Evolutionary conservation across 2,888 invertebrate genomes (phyloP).

Genomic region (Drosophila prolongata): DNA sequence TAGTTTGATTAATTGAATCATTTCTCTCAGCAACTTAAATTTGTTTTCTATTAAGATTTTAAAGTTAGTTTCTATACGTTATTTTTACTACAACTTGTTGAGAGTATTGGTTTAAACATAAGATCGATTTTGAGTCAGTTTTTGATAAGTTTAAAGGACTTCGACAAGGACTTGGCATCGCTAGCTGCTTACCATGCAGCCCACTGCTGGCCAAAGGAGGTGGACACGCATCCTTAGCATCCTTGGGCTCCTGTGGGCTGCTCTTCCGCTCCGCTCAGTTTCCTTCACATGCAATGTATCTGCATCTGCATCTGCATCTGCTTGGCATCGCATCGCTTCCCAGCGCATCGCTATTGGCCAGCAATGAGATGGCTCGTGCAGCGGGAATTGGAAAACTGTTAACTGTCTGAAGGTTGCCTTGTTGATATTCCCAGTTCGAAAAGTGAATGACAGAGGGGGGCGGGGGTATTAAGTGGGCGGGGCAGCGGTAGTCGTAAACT

Average conservation of each 20-base stretch:
- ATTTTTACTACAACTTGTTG: too few species aligned
- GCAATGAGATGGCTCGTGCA: slow-evolving; percentile 54
- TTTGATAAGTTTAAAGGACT: too few species aligned
- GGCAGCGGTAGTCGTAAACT: slow-evolving; percentile 26
- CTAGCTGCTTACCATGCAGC: neutral
- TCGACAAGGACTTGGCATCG: too few species aligned
- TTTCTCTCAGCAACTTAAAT: too few species aligned
- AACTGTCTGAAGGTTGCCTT: slow-evolving; percentile 49
- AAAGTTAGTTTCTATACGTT: too few species aligned
- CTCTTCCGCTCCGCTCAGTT: neutral
- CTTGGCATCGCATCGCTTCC: slow-evolving; percentile 1
- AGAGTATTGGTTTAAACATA: too few species aligned
- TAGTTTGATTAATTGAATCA: too few species aligned
- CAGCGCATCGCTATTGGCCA: slow-evolving; percentile 46
- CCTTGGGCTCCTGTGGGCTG: neutral
- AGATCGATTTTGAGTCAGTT: too few species aligned
- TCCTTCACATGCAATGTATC: neutral
- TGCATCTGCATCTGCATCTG: neutral
- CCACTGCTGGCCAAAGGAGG: neutral
- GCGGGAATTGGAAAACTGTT: slow-evolving; percentile 62
- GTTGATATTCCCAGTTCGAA: slow-evolving; percentile 36
- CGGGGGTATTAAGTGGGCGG: neutral
- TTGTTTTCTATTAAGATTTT: too few species aligned
- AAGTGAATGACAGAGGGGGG: slow-evolving; percentile 18
- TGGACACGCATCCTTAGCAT: slow-evolving; percentile 10